Base-by-base conservation (phyloP, 2,113 vertebrate species). In the Todiramphus chloris region DNA sequence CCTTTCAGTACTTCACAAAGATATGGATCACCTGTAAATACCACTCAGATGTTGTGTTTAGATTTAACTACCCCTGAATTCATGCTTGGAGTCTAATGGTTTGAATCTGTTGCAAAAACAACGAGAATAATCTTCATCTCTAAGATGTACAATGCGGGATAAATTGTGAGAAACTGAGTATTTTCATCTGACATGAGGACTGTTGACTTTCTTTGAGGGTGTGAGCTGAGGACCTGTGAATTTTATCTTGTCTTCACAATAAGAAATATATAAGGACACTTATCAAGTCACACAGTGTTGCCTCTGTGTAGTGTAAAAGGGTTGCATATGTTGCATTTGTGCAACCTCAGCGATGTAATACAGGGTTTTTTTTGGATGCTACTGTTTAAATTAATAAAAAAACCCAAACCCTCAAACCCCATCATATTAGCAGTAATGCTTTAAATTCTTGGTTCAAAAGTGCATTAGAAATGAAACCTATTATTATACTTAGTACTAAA, bases 1-100 rank as follows among this genome's bases (percentile, higher is more conserved):
- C 76, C 86, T 95, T 96, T 93, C 15, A 48, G 33, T 44, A 51
- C 48, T 91, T 46, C 30, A 55, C 41, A 46, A 87, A 92, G 37
- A 55, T 24, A 67, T 53, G 48, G 72, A 91, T 94, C 63, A 91
- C 43, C 25, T 85, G n/a, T 89, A 97, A 90, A 87, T 72, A 58
- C 16, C 62, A 48, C 55, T 90, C 44, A 76, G 46, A 88, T 66
- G 8, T 68, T 83, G n/a, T 70, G 27, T 39, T 69, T 53, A 86
- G 68, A 58, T 87, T 91, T 89, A 64, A 80, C 63, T 70, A 33
- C 23, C 5, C 16, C 48, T 50, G 14, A 73, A 83, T 60, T 51
- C 63, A 39, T 89, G 14, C 35, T 62, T 84, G 59, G 23, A 77
- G 18, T 80, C 28, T 41, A 41, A 31, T n/a, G 56, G 4, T 64